These are phyloP conservation scores for Cyclophora punctaria DNA, from an alignment of 2,888 invertebrate genomes.

Conservation along the genomic window DNA sequence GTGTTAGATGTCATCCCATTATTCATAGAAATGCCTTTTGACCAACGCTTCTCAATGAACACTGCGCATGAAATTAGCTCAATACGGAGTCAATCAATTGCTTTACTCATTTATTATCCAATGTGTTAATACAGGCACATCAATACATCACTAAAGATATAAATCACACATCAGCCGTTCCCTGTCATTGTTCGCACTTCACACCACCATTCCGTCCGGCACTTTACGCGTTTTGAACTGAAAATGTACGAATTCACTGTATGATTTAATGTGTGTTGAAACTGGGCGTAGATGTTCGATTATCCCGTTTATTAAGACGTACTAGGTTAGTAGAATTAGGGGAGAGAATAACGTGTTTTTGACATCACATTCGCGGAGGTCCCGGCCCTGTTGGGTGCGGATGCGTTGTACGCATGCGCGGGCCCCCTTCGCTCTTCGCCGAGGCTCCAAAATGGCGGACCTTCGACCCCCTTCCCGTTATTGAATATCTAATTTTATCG, in stretches of 20 bases:
- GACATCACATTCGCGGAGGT: constrained; percentile 64
- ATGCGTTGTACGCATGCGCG: constrained; percentile 61
- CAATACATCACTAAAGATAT: constrained; percentile 29
- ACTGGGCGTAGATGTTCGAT: constrained; percentile 40
- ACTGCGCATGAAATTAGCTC: background rate
- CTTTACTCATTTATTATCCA: constrained; percentile 10
- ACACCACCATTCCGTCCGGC: constrained; percentile 1
- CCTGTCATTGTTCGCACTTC: constrained; percentile 47
- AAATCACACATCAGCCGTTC: constrained; percentile 53
- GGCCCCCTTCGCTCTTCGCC: constrained; percentile 57
- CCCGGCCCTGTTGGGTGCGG: constrained; percentile 69
- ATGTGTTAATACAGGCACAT: constrained; percentile 15
- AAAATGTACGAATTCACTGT: no score
- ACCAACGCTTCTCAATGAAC: background rate
- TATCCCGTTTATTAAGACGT: constrained; percentile 58
- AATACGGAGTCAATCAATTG: background rate
- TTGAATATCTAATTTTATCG: constrained; percentile 74
- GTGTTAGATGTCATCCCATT: constrained; percentile 71
- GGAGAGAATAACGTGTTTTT: constrained; percentile 72
- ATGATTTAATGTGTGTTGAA: constrained; percentile 15
- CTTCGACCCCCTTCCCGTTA: constrained; percentile 66
- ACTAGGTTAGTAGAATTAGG: constrained; percentile 69
- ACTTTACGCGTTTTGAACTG: constrained; percentile 1
- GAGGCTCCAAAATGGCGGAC: constrained; percentile 69
- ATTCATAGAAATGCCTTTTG: constrained; percentile 31